Evolutionary conservation across 2,888 invertebrate species (phyloP), one percentile per base, ranked within the genome.

Genomic region (Priocnemis perturbator): DNA sequence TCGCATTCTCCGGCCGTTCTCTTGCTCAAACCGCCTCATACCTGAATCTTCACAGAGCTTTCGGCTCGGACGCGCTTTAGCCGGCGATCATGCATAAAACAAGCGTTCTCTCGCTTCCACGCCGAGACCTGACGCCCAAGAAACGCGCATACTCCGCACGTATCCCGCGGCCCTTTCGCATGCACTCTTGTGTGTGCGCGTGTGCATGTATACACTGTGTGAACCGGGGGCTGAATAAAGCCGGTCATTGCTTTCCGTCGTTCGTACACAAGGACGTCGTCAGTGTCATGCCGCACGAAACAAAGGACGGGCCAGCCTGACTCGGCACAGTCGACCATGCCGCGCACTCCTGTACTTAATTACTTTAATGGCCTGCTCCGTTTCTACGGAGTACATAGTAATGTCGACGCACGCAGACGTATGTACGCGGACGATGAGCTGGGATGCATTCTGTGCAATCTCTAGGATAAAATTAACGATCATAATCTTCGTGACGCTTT

Each of bases 71-170:
- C 17, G 37, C 37, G 14, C 11, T 37, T 11, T 37, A 11, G 60
- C 57, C 68, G 52, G 71, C 71, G 62, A 75, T 82, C 81, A 71
- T 81, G 77, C 82, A 80, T 81, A 77, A 81, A 76, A 82, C 75
- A 75, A 58, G 56, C 70, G 67, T 63, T 66, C 64, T 23, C 67
- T 23, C 72, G 60, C 60, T 69, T 69, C 37, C 7, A 1, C 1
- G 37, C 30, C 45, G 47, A 48, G 59, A 19, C 56, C 50, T 67
- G 66, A 67, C 63, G 66, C 56, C 17, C n/a, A 2, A 37, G 23
- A 63, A 50, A 50, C 56, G 19, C 7, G 37, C 37, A 37, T 37
- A 37, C 37, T 37, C 37, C 11, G 7, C 11, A 11, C 37, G 37
- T 37, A 9, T 37, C 37, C 11, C 14, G 37, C 37, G 37, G 37